Evolutionary conservation across 2,797 vertebrate genomes (phyloP).

Genomic region (Chloroceryle amazona): DNA sequence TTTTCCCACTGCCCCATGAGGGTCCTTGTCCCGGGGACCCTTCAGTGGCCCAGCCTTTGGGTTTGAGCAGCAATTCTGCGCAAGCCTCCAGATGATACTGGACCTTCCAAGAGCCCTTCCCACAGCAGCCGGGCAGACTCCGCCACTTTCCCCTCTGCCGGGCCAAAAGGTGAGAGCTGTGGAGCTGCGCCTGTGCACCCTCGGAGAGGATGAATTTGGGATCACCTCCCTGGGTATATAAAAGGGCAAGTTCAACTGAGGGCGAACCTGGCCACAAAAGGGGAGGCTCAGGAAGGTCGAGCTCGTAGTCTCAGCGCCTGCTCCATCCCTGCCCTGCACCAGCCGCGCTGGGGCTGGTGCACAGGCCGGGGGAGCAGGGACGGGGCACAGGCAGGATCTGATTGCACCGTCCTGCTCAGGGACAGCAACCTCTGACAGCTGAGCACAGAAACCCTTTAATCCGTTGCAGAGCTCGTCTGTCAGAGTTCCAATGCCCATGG

Average conservation of each 20-base stretch:
- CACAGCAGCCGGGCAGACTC: rapidly evolving
- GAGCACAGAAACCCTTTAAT: slow-evolving; percentile 76
- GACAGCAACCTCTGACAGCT: slow-evolving; percentile 66
- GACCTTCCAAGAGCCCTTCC: neutral
- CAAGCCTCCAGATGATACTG: neutral
- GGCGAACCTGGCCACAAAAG: rapidly evolving
- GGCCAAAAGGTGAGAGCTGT: neutral
- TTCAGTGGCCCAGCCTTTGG: rapidly evolving
- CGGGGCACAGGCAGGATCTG: neutral
- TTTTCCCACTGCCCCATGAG: neutral
- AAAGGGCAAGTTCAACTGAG: neutral
- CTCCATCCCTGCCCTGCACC: neutral
- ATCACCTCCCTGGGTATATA: neutral
- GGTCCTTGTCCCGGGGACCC: neutral
- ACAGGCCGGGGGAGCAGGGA: neutral
- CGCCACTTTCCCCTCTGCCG: neutral
- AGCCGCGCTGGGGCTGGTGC: neutral
- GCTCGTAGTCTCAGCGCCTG: neutral
- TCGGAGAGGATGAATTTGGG: neutral
- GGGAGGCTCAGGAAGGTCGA: neutral
- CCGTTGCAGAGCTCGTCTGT: slow-evolving; percentile 71
- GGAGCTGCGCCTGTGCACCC: rapidly evolving
- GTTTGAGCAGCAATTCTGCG: neutral
- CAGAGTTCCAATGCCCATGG: slow-evolving; percentile 61
- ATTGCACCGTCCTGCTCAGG: slow-evolving; percentile 27